A percentile compares a stretch with the other conserved stretches of the same genome.
phyloP scores from a whole-genome alignment of 2,797 vertebrate genomes.

The Chiloscyllium punctatum region DNA sequence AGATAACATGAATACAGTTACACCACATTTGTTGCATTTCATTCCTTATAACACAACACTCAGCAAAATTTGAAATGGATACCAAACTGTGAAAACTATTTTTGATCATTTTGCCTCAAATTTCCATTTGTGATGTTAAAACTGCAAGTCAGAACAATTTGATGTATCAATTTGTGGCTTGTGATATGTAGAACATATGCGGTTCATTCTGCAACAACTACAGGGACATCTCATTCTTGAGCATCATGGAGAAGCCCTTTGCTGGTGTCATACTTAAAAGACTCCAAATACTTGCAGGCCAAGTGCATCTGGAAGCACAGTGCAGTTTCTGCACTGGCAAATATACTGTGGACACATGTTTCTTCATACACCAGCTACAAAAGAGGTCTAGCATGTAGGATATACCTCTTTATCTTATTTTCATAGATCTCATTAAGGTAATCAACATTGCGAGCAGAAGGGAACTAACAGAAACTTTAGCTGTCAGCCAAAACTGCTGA shows the following conservation, averaged over 20 bases:
- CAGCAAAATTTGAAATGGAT: neutral
- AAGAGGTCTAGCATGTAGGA: no score
- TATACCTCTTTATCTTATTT: no score
- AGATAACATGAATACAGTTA: neutral
- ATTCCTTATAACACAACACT: neutral
- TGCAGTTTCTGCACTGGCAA: neutral
- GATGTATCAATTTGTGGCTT: neutral
- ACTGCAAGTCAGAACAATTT: neutral
- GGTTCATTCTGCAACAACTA: neutral
- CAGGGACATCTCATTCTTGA: neutral
- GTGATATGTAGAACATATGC: neutral
- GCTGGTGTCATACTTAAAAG: no score
- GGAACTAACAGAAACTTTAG: no score
- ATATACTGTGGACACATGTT: neutral
- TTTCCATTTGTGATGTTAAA: neutral
- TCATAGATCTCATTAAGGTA: no score
- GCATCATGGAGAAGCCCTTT: neutral
- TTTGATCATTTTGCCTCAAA: neutral
- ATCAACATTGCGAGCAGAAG: no score
- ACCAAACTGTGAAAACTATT: neutral
- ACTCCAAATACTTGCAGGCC: neutral
- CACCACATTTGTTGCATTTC: neutral
- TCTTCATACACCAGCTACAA: neutral
- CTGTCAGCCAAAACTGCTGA: neutral
- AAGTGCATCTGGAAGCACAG: neutral